Conservation (phyloP, 2,888 invertebrate genomes). For the Antheraea assamensis region DNA sequence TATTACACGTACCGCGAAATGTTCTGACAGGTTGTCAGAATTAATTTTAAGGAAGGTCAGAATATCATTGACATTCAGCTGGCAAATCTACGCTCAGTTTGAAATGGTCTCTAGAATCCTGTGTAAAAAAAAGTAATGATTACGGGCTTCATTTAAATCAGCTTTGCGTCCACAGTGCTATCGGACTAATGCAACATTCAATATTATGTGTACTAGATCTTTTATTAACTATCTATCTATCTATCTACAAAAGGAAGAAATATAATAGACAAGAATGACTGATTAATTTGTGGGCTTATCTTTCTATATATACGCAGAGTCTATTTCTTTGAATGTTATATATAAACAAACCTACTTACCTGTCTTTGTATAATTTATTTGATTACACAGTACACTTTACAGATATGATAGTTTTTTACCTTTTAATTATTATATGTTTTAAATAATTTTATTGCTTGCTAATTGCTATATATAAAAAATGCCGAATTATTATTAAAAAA, state of each 20-base stretch:
- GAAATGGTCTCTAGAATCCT: neutral
- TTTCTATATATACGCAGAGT: too few relatives aligned
- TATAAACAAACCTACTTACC: too few relatives aligned
- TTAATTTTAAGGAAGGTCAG: constrained; percentile 28
- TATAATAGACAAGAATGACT: too few relatives aligned
- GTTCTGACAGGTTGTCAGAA: constrained; percentile 23
- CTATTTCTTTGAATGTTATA: too few relatives aligned
- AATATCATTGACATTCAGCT: constrained; percentile 20
- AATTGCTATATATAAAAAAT: neutral
- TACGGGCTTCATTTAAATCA: neutral
- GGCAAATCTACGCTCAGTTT: constrained; percentile 32
- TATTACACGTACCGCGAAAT: neutral
- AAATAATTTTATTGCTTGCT: neutral
- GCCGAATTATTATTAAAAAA: neutral
- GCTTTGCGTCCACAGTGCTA: neutral
- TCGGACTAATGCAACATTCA: too few relatives aligned
- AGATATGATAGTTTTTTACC: too few relatives aligned
- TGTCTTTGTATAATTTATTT: too few relatives aligned
- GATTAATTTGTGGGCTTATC: too few relatives aligned
- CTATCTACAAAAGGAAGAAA: too few relatives aligned
- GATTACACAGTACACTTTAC: too few relatives aligned
- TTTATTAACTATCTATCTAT: too few relatives aligned
- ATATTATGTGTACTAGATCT: too few relatives aligned
- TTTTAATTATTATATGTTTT: neutral
- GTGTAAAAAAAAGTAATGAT: neutral